Evolutionary conservation across 1,140 invertebrate genomes (phyloP).

Genomic region (Tribolium castaneum): DNA sequence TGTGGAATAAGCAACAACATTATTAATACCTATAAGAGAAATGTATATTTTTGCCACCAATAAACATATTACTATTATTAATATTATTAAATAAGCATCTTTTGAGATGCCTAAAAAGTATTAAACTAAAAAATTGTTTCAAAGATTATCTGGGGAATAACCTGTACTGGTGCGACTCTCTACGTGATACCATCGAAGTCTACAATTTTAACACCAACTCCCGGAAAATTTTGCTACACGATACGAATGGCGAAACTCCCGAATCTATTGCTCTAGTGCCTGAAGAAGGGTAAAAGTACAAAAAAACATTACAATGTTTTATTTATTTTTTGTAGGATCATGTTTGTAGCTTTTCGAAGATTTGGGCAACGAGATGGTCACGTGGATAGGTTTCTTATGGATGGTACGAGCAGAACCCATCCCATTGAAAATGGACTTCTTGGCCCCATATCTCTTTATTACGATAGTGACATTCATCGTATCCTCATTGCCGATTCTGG

Average conservation of each 20-base stretch:
- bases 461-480: conserved; percentile 65
- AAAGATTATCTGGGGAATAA: conserved; percentile 74
- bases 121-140: too few species aligned
- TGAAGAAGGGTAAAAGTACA: conserved; percentile 69
- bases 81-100: neutral
- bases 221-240: conserved; percentile 68
- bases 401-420: conserved; percentile 67
- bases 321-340: conserved; percentile 64
- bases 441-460: conserved; percentile 69
- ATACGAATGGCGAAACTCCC: conserved; percentile 68
- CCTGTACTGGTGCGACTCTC: conserved; percentile 74
- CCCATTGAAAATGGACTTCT: conserved; percentile 65
- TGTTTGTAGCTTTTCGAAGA: conserved; percentile 72
- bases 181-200: conserved; percentile 69
- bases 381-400: conserved; percentile 72
- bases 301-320: neutral
- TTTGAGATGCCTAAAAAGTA: too few species aligned
- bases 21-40: too few species aligned
- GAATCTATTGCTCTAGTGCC: conserved; percentile 72
- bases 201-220: conserved; percentile 67
- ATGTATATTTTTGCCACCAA: too few species aligned
- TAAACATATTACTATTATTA: too few species aligned
- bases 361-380: conserved; percentile 62
- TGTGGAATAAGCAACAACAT: too few species aligned
- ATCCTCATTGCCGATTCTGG: conserved; percentile 70